These are phyloP conservation scores for Rhagonycha lutea DNA, from an alignment of 2,888 invertebrate genomes.

Conservation along the genomic window DNA sequence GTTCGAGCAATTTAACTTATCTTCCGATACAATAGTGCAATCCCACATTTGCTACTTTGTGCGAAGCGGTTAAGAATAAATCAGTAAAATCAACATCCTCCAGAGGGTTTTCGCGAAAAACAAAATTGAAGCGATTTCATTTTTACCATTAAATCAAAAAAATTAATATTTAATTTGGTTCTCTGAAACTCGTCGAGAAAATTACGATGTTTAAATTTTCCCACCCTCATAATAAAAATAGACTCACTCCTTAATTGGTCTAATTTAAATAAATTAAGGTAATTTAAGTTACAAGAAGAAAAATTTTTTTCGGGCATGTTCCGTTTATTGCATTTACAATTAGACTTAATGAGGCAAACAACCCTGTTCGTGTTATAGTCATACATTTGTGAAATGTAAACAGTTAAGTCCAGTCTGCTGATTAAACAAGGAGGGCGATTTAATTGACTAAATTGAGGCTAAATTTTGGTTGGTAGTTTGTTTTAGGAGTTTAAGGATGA, in stretches of 20 bases:
- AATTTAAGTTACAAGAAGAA: slow-evolving; percentile 1
- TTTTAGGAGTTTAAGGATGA: slow-evolving; percentile 10
- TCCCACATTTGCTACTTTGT: not conserved
- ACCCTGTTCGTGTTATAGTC: slow-evolving; percentile 3
- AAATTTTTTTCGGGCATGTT: not conserved
- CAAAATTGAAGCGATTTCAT: not conserved
- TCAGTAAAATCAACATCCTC: not conserved
- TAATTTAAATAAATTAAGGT: not conserved
- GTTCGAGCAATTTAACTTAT: not conserved
- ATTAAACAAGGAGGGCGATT: slow-evolving; percentile 18
- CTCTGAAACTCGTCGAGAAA: not conserved
- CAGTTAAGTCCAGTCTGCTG: slow-evolving; percentile 4
- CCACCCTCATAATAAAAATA: not conserved
- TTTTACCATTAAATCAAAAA: not conserved
- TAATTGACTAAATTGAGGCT: slow-evolving; percentile 19
- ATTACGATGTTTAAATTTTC: not conserved
- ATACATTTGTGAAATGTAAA: slow-evolving; percentile 12
- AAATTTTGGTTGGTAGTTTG: slow-evolving; percentile 14
- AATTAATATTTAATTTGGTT: not conserved
- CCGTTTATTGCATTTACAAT: slow-evolving; percentile 2
- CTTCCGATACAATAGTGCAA: not conserved
- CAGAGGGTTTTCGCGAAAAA: not conserved
- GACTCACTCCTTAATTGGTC: not conserved
- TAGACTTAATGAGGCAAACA: slow-evolving; percentile 4
- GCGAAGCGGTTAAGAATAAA: not conserved